Base-by-base conservation (phyloP, 1,140 invertebrate species). In the Chironomus tepperi region DNA sequence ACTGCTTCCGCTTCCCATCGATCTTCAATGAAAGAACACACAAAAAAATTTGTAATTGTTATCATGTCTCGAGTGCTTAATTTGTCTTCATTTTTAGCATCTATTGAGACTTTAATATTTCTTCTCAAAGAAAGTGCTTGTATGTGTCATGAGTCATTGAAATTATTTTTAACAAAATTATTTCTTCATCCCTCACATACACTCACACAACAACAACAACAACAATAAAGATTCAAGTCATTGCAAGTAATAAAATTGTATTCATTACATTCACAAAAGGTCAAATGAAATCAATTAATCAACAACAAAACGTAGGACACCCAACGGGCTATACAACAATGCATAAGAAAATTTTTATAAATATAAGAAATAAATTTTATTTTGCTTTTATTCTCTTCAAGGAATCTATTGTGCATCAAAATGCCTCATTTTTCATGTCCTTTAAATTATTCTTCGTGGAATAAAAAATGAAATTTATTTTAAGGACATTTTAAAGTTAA, bases 201-300 rank as follows among this genome's bases (percentile, higher is more conserved):
- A 34, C 5, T 2, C 24, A 34, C 24, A 34, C 24, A n/a, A 57
- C 1, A 57, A 57, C 1, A 57, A 34, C 24, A n/a, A 57, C 1
- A 57, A 57, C 1, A 57, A 12, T 2, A 10, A 57, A 12, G 47
- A 57, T 57, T 57, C n/a, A n/a, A 57, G 47, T 12, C 9, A 57
- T 57, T 10, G n/a, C 9, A 12, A 7, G 47, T 57, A 34, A 12
- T n/a, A 57, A 57, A 57, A 57, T 57, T 57, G n/a, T 57, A 12
- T 57, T 57, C n/a, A 12, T 57, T 57, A 12, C 47, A 57, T n/a
- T 57, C 10, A 57, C 47, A 57, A 57, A 57, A 57, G 47, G n/a
- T 57, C 47, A 57, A 57, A 12, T 57, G 47, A 57, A 57, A 57
- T 57, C 47, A 57, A 57, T 57, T 57, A 57, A 57, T 57, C 47